Conservation (phyloP, 2,113 vertebrate species). For the Emydura subglobosa region DNA sequence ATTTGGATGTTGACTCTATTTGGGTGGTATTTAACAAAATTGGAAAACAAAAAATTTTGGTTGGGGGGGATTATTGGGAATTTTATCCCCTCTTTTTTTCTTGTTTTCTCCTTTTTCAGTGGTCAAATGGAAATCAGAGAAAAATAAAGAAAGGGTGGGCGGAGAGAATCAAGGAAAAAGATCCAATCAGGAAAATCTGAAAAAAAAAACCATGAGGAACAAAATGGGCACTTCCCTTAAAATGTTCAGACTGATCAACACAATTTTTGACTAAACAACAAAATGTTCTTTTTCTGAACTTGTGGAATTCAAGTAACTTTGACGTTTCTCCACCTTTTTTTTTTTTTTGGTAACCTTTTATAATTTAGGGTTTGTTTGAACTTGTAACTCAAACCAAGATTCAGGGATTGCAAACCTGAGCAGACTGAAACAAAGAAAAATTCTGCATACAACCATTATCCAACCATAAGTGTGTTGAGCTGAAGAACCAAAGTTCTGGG, state of each 20-base stretch:
- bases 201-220: neutral
- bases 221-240: neutral
- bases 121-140: neutral
- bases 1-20: neutral
- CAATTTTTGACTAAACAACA: neutral
- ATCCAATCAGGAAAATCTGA: neutral
- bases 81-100: neutral
- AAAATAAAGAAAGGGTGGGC: neutral
- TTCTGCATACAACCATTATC: neutral
- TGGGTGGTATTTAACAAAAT: neutral
- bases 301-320: neutral
- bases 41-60: neutral
- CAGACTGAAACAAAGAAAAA: neutral
- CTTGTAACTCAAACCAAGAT: neutral
- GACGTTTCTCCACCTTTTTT: neutral
- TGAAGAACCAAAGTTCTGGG: neutral
- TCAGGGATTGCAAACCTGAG: fast-evolving
- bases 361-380: neutral
- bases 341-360: neutral
- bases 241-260: neutral
- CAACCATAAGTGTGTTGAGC: fast-evolving
- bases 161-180: neutral
- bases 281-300: neutral
- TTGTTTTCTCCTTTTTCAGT: neutral
- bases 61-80: too few species aligned